These are phyloP conservation scores for Chalcis sispes DNA, from an alignment of 2,888 invertebrate species.

Conservation along the genomic window DNA sequence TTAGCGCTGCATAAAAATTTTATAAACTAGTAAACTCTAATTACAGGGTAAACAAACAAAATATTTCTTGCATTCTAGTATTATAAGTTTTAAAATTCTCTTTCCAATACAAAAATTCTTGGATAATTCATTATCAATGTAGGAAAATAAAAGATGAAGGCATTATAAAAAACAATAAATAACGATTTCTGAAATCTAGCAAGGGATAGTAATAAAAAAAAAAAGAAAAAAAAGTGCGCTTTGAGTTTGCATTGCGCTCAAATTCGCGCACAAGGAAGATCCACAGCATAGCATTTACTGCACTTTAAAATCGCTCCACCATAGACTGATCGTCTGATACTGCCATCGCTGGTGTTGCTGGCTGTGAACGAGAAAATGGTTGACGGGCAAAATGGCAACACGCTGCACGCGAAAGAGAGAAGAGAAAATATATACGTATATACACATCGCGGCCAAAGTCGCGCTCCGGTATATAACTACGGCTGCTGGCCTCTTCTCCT, in stretches of 20 bases:
- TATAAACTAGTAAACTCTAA: too few relatives aligned
- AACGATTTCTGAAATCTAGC: too few relatives aligned
- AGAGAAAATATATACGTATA: constrained; percentile 20
- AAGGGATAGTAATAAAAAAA: neutral
- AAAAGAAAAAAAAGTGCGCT: neutral
- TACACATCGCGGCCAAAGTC: constrained; percentile 9
- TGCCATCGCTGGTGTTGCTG: too few relatives aligned
- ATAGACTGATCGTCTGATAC: constrained; percentile 33
- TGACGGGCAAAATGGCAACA: constrained; percentile 70
- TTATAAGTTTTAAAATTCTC: too few relatives aligned
- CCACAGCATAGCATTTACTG: neutral
- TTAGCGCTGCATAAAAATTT: too few relatives aligned
- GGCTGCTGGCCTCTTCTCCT: constrained; percentile 9
- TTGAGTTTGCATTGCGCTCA: too few relatives aligned
- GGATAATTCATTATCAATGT: too few relatives aligned
- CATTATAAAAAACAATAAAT: too few relatives aligned
- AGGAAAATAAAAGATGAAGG: too few relatives aligned
- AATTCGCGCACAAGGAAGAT: neutral
- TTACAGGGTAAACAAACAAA: too few relatives aligned
- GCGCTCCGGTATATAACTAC: neutral
- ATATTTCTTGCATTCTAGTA: too few relatives aligned
- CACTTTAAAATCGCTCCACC: neutral
- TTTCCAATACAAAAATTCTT: too few relatives aligned
- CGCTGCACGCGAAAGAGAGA: constrained; percentile 18
- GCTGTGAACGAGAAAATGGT: constrained; percentile 68